These are phyloP conservation scores for Cybosia mesomella DNA, from an alignment of 2,888 invertebrate genomes.

Conservation along the genomic window DNA sequence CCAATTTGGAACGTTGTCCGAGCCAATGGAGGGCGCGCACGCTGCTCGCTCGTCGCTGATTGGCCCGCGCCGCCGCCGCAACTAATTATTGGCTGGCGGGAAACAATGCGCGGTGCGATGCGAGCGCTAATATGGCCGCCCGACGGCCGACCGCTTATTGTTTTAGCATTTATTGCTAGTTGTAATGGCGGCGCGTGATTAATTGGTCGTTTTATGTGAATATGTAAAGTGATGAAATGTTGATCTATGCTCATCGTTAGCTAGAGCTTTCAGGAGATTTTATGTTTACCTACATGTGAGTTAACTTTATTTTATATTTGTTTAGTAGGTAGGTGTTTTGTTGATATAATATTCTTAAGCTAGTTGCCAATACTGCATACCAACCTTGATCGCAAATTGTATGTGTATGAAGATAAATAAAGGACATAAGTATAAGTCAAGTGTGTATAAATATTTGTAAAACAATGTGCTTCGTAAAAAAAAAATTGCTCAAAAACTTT, in stretches of 20 bases:
- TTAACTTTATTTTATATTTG: neutral
- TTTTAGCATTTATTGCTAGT: slow-evolving; percentile 68
- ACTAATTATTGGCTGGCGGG: slow-evolving; percentile 76
- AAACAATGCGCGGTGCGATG: slow-evolving; percentile 69
- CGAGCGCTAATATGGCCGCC: slow-evolving; percentile 70
- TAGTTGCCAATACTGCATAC: neutral
- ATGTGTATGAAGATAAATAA: too few species aligned
- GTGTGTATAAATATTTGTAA: too few species aligned
- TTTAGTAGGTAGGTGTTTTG: neutral
- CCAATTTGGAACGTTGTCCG: slow-evolving; percentile 61
- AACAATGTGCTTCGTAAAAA: too few species aligned
- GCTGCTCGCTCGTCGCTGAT: slow-evolving; percentile 62
- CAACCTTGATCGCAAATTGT: too few species aligned
- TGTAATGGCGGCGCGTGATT: slow-evolving; percentile 65
- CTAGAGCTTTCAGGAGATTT: neutral
- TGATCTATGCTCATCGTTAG: neutral
- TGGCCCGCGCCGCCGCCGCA: slow-evolving; percentile 65
- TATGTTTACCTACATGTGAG: neutral
- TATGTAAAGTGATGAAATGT: slow-evolving; percentile 11
- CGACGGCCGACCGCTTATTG: slow-evolving; percentile 59
- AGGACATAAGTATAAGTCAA: too few species aligned
- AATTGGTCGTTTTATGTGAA: slow-evolving; percentile 53
- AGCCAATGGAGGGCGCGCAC: slow-evolving; percentile 66
- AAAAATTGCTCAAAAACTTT: too few species aligned
- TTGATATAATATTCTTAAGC: neutral